Percentiles rank a stretch among this genome's conserved stretches.
Conservation (phyloP, 1,140 invertebrate species). For the Microplitis mediator region DNA sequence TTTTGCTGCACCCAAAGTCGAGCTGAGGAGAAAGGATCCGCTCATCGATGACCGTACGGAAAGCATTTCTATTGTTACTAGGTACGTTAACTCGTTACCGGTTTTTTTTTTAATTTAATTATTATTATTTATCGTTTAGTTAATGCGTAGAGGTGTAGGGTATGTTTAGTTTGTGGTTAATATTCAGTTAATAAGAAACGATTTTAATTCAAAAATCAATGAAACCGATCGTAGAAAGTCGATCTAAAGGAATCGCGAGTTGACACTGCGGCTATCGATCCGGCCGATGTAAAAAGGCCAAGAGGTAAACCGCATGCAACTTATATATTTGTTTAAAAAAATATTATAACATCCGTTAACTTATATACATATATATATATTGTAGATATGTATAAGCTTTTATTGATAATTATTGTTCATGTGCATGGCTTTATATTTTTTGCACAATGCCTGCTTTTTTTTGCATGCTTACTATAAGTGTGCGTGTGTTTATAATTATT, state of each 20-base stretch:
- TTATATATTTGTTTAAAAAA: slow-evolving; percentile 1
- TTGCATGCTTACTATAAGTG: background rate
- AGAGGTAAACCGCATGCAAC: slow-evolving; percentile 53
- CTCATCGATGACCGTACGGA: slow-evolving; percentile 62
- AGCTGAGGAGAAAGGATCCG: slow-evolving; percentile 62
- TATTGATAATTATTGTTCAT: background rate
- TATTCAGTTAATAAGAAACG: background rate
- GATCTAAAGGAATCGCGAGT: slow-evolving; percentile 44
- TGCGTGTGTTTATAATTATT: background rate
- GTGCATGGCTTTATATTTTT: background rate
- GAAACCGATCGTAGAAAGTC: slow-evolving; percentile 23
- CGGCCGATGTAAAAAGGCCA: slow-evolving; percentile 47
- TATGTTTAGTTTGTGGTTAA: too few species aligned
- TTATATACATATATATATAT: background rate
- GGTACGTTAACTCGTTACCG: slow-evolving; percentile 53
- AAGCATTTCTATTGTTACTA: slow-evolving; percentile 61
- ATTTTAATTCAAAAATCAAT: background rate
- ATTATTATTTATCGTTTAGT: too few species aligned
- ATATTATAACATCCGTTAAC: background rate
- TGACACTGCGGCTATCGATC: slow-evolving; percentile 53
- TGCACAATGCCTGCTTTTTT: background rate
- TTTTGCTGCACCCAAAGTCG: slow-evolving; percentile 61
- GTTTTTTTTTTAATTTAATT: background rate
- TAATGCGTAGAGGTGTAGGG: too few species aligned
- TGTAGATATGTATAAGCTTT: background rate